Conservation (phyloP, 1,140 invertebrate genomes). For the Agraylea sexmaculata region DNA sequence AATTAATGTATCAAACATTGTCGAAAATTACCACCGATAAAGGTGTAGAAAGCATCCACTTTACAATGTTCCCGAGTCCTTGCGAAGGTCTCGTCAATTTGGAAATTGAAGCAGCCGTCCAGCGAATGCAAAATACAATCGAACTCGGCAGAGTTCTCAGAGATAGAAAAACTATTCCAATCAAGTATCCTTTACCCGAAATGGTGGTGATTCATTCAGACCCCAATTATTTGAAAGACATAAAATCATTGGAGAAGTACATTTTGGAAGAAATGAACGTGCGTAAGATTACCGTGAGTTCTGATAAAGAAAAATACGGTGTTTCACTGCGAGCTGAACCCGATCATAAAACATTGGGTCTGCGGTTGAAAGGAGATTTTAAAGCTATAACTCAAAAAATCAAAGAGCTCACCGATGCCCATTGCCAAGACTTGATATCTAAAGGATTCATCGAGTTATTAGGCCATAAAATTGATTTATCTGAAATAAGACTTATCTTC, state of each 20-base stretch:
- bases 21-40: conserved; percentile 38
- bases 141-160: conserved; percentile 86
- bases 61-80: conserved; percentile 72
- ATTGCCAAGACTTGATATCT: conserved; percentile 67
- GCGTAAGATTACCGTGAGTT: conserved; percentile 72
- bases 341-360: conserved; percentile 74
- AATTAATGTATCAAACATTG: conserved; percentile 90
- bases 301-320: conserved; percentile 87
- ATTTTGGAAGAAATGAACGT: conserved; percentile 94
- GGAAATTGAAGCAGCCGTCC: conserved; percentile 81
- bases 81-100: conserved; percentile 65
- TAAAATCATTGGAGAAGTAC: conserved; percentile 72
- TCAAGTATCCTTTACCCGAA: conserved; percentile 95
- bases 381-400: conserved; percentile 78
- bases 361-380: conserved; percentile 78
- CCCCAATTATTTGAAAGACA: conserved; percentile 62
- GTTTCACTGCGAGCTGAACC: conserved; percentile 89
- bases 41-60: conserved; percentile 69
- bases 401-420: conserved; percentile 64
- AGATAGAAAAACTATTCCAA: conserved; percentile 85
- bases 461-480: conserved; percentile 64
- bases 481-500: conserved; percentile 82
- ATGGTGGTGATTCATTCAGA: conserved; percentile 90
- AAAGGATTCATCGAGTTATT: conserved; percentile 59
- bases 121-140: conserved; percentile 89